A percentile compares a stretch with the other conserved stretches of the same genome.
These are phyloP conservation scores for Ptychodera flava DNA, from an alignment of 35 echinoderm and acorn worm genomes.

Conservation along the genomic window DNA sequence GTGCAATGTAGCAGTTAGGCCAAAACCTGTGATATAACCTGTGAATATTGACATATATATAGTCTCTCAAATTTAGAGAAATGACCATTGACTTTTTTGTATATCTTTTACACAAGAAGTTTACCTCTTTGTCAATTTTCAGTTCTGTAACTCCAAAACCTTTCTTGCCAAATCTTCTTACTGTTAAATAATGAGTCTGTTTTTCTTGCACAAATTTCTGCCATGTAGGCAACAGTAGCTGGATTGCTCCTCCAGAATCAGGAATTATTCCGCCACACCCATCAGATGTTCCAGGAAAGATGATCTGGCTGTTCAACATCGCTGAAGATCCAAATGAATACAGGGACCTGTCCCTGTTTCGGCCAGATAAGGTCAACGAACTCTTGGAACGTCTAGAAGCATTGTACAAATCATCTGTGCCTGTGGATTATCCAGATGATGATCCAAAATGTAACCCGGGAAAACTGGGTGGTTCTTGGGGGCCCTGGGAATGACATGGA, in stretches of 20 bases:
- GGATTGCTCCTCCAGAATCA: slow-evolving; percentile 36
- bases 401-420: slow-evolving; percentile 35
- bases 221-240: slow-evolving; percentile 36
- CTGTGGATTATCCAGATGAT: slow-evolving; percentile 30
- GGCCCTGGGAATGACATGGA: slow-evolving; percentile 43
- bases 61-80: no score
- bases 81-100: no score
- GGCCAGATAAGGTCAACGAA: slow-evolving; percentile 23
- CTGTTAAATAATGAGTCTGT: no score
- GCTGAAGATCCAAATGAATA: slow-evolving; percentile 33
- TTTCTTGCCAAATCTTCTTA: no score
- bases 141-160: no score
- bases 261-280: slow-evolving; percentile 15
- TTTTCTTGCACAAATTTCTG: no score
- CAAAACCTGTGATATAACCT: no score
- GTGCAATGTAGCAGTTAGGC: no score
- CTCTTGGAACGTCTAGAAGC: slow-evolving; percentile 9
- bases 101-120: no score
- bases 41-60: no score
- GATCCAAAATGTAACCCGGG: slow-evolving; percentile 16
- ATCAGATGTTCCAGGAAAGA: slow-evolving; percentile 10
- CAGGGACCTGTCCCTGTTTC: slow-evolving; percentile 15
- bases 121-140: no score
- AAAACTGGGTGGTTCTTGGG: slow-evolving; percentile 27
- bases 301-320: slow-evolving; percentile 43